A percentile compares a stretch with the other conserved stretches of the same genome.
These are phyloP conservation scores for Zaprionus ornatus DNA, from an alignment of 1,140 invertebrate genomes.

Conservation along the genomic window DNA sequence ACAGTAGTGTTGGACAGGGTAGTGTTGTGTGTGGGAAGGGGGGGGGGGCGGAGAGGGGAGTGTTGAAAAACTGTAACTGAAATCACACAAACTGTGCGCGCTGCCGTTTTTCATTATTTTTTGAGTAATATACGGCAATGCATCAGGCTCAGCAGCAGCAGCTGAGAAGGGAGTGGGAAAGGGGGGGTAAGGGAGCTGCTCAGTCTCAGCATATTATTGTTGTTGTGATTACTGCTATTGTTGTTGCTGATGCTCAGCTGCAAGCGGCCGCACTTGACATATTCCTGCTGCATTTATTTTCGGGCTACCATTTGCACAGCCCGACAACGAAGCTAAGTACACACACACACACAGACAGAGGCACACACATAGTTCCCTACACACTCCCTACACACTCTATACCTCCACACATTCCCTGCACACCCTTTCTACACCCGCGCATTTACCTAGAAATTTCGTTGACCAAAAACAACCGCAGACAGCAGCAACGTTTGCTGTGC, in stretches of 20 bases:
- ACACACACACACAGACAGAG: constrained; percentile 1
- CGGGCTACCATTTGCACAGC: constrained; percentile 58
- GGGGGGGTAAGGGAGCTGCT: neutral
- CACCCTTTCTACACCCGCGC: constrained; percentile 18
- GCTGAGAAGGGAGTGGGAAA: neutral
- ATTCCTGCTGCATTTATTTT: constrained; percentile 75
- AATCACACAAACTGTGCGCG: constrained; percentile 49
- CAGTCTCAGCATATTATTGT: constrained; percentile 39
- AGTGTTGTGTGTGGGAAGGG: neutral
- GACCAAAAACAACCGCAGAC: constrained; percentile 17
- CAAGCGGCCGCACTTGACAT: constrained; percentile 60
- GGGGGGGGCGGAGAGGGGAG: neutral
- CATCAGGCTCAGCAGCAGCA: constrained; percentile 64
- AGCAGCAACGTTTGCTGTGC: constrained; percentile 17
- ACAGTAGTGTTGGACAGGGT: constrained; percentile 37
- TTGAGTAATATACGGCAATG: constrained; percentile 78
- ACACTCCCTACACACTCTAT: too few species aligned
- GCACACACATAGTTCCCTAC: neutral
- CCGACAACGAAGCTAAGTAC: constrained; percentile 35
- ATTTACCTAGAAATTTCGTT: constrained; percentile 1
- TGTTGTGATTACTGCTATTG: constrained; percentile 10
- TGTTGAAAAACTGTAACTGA: constrained; percentile 11
- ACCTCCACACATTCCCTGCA: neutral
- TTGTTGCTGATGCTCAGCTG: constrained; percentile 16
- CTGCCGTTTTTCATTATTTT: constrained; percentile 50